A percentile compares a stretch with the other conserved stretches of the same genome.
Evolutionary conservation across 2,797 vertebrate genomes (phyloP).

Genomic region (Onychomys torridus): DNA sequence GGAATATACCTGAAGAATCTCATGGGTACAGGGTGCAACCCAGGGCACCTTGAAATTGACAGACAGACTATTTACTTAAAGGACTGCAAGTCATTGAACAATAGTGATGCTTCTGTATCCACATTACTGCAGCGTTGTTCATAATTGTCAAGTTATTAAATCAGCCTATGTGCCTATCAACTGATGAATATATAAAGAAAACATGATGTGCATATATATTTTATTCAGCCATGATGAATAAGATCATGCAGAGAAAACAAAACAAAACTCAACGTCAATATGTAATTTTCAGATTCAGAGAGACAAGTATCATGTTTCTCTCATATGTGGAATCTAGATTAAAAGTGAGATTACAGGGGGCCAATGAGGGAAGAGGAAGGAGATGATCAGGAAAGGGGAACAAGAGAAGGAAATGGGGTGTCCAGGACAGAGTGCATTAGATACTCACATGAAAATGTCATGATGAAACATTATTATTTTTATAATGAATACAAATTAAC

Average conservation of each 20-base stretch:
- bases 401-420: background rate
- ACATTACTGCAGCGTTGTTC: background rate
- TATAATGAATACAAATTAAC: too few species aligned
- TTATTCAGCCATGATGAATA: background rate
- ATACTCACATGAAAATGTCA: background rate
- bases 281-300: background rate
- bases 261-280: background rate
- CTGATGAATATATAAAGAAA: background rate
- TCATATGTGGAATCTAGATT: background rate
- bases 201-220: too few species aligned
- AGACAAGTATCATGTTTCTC: background rate
- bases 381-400: too few species aligned
- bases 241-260: background rate
- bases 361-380: background rate
- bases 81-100: background rate
- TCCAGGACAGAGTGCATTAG: background rate
- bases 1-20: background rate
- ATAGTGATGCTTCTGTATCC: background rate
- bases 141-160: background rate
- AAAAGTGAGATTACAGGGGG: too few species aligned
- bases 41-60: background rate
- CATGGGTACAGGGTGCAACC: background rate
- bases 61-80: background rate
- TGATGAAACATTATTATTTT: background rate
- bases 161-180: background rate